Evolutionary conservation across 1,140 invertebrate genomes (phyloP), one percentile per base, ranked within the genome.

Genomic region (Trichogramma pretiosum): DNA sequence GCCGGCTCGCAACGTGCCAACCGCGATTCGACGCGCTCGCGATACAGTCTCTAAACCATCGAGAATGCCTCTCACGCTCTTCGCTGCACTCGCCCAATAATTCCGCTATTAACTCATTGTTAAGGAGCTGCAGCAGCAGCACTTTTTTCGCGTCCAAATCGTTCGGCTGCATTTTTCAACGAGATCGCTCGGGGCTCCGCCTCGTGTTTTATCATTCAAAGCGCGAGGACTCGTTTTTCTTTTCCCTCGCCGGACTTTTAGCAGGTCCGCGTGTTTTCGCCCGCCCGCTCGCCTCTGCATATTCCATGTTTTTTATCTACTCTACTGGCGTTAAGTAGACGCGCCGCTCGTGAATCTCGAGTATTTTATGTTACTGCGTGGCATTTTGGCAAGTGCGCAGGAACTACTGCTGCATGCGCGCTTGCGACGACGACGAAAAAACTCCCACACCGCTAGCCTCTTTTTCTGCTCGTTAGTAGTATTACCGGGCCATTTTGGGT

Each of bases 301-400:
- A n/a, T n/a, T n/a, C n/a, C n/a, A n/a, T n/a, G n/a, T n/a, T n/a
- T n/a, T n/a, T n/a, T n/a, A n/a, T n/a, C n/a, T n/a, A n/a, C n/a
- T n/a, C n/a, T n/a, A n/a, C n/a, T n/a, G 13, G n/a, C 10, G 17
- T 19, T 33, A 42, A 32, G 40, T 42, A 39, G 28, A 26, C 30
- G 35, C 23, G 23, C 19, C 17, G 24, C 1, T 8, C 44, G 36
- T 32, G 36, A 38, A 22, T 30, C 23, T 18, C 24, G 22, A 40
- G 21, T 47, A 41, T 48, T 34, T 41, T 30, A 48, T 34, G 28
- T 33, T 41, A 38, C 17, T 32, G 45, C 41, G 30, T 34, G n/a
- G 35, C 35, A 19, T 46, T 36, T 48, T 48, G 32, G 39, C 32
- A 48, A 42, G 24, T n/a, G n/a, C n/a, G n/a, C n/a, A n/a, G n/a